A percentile compares a stretch with the other conserved stretches of the same genome.
Conservation (phyloP, 2,113 vertebrate species). For the Alligator mississippiensis region DNA sequence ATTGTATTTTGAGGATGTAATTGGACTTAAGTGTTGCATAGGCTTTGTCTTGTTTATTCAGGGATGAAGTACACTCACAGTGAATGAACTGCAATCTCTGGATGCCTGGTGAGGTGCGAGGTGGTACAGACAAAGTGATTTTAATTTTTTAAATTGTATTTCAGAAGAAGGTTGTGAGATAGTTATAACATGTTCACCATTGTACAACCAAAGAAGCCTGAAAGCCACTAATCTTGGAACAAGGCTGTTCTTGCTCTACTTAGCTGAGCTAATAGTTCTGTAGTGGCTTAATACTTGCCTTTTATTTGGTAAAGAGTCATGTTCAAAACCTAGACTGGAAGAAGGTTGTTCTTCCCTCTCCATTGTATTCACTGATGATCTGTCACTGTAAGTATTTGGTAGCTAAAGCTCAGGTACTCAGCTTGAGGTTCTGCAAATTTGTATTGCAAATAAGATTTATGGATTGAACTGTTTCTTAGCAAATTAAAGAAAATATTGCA, state of each 20-base stretch:
- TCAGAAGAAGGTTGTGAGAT: no score
- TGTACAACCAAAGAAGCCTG: not conserved
- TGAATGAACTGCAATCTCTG: not conserved
- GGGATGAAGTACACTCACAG: not conserved
- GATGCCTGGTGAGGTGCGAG: not conserved
- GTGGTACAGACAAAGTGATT: not conserved
- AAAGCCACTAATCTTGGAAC: rapidly evolving
- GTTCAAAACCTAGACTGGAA: not conserved
- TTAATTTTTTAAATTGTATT: not conserved
- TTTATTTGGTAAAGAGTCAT: not conserved
- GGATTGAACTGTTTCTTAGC: not conserved
- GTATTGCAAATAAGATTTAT: not conserved
- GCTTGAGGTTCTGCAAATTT: not conserved
- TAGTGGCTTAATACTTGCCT: rapidly evolving
- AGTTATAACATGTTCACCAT: not conserved
- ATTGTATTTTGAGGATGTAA: not conserved
- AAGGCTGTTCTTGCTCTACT: rapidly evolving
- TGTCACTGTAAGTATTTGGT: not conserved
- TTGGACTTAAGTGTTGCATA: not conserved
- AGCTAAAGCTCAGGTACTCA: not conserved
- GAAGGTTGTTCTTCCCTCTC: not conserved
- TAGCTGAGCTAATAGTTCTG: rapidly evolving
- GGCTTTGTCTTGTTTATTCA: no score
- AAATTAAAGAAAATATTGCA: not conserved
- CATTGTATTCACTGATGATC: not conserved